Base-by-base conservation (phyloP, 2,797 vertebrate genomes). In the Columba guinea region DNA sequence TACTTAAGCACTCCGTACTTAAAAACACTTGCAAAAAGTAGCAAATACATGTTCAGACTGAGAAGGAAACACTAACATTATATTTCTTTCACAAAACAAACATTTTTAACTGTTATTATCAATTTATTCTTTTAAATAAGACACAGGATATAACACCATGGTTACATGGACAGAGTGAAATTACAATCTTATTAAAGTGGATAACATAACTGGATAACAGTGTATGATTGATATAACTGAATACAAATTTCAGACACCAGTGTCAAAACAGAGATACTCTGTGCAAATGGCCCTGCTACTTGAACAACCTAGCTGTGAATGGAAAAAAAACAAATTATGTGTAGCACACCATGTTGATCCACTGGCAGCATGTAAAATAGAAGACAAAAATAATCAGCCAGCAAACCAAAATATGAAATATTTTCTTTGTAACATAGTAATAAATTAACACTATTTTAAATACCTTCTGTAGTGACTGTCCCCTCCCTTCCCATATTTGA, bases 221-320 rank as follows among this genome's bases (percentile, higher is more conserved):
- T 24, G 37, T 37, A 51, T 46, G 69, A 85, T 28, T 58, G 75
- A 55, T 91, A 27, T 32, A 84, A 44, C 70, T 80, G 46, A 92
- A 79, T 63, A 69, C 56, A 83, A 80, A 44, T 91, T 91, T 90
- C 82, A 92, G 48, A 26, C 53, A 75, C 24, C 28, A 52, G 32
- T 48, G 51, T 75, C 59, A 93, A 86, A 93, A 87, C 55, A 56
- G 52, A 82, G 39, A 84, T 68, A 73, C 19, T 78, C 44, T 80
- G 30, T 78, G 49, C 82, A 87, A 83, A 35, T 78, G 70, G 81
- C 75, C 85, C 44, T 90, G 68, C 53, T 75, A 58, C 75, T 93
- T 93, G 53, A 91, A 64, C 79, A 86, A 55, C 92, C 81, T 92
- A 79, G 7, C 73, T 89, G 64, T 41, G 52, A 94, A 86, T 62